Percentiles rank a stretch among this genome's conserved stretches.
These are phyloP conservation scores for Gambelia wislizenii DNA, from an alignment of 2,797 vertebrate genomes.

Conservation along the genomic window DNA sequence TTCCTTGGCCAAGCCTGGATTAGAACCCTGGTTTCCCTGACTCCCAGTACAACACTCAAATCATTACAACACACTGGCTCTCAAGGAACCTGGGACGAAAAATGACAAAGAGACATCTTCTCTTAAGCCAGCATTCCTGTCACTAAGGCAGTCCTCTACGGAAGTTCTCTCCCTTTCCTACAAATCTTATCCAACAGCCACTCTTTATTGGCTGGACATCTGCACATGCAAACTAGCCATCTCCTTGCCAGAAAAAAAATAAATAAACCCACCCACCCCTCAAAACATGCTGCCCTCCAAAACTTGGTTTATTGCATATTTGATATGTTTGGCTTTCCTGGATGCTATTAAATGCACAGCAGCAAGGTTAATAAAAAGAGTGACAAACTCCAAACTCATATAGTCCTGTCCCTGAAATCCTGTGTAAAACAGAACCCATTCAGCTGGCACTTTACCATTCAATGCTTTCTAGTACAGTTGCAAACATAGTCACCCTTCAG, in stretches of 20 bases:
- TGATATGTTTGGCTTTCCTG: background rate
- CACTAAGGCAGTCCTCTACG: no score
- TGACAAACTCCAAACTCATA: background rate
- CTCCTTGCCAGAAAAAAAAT: no score
- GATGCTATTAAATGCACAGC: background rate
- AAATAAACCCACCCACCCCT: no score
- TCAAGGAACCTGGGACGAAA: no score
- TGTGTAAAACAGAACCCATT: background rate
- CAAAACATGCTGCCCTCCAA: no score
- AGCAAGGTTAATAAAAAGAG: background rate
- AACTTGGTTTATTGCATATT: background rate
- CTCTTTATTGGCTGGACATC: background rate
- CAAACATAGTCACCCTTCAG: background rate
- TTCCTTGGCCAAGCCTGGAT: no score
- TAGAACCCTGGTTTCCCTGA: no score
- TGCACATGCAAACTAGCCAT: background rate
- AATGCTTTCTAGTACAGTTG: background rate
- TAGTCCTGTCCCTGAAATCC: background rate
- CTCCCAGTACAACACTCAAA: no score
- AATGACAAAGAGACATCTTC: background rate
- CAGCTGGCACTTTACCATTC: background rate
- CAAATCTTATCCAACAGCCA: no score
- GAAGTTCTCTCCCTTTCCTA: background rate
- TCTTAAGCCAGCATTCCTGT: background rate
- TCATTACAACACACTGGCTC: no score